Percentiles rank a stretch among this genome's conserved stretches.
Conservation (phyloP, 2,888 invertebrate genomes). For the Habroteleia sp. region DNA sequence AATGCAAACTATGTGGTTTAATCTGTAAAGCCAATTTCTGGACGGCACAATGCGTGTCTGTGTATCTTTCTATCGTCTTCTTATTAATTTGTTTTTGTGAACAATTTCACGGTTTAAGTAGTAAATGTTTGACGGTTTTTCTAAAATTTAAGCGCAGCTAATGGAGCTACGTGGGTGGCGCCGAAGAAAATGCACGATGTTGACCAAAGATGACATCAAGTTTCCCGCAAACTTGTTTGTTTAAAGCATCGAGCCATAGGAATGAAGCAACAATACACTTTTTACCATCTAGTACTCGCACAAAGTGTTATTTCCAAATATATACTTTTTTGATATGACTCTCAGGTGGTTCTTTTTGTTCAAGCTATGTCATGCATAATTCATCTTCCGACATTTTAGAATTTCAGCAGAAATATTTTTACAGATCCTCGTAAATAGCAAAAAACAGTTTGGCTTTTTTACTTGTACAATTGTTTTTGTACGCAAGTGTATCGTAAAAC, state of each 20-base stretch:
- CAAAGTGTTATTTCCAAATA: too few relatives aligned
- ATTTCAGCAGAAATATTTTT: too few relatives aligned
- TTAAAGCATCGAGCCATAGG: too few relatives aligned
- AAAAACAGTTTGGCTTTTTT: too few relatives aligned
- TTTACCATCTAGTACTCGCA: neutral
- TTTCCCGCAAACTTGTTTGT: slow-evolving; percentile 1
- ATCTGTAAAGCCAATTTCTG: neutral
- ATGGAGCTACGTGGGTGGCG: slow-evolving; percentile 18
- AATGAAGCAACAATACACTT: too few relatives aligned
- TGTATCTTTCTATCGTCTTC: slow-evolving; percentile 1
- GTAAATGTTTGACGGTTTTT: slow-evolving; percentile 22
- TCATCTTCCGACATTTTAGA: too few relatives aligned
- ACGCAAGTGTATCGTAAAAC: too few relatives aligned
- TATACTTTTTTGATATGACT: too few relatives aligned
- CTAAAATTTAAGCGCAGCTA: neutral
- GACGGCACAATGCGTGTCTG: neutral
- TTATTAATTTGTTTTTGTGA: slow-evolving; percentile 19
- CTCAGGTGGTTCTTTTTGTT: too few relatives aligned
- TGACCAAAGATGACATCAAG: slow-evolving; percentile 4
- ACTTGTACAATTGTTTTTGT: too few relatives aligned
- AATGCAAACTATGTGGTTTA: neutral
- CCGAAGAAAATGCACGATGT: slow-evolving; percentile 7
- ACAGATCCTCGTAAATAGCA: too few relatives aligned
- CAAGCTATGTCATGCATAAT: too few relatives aligned
- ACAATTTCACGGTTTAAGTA: slow-evolving; percentile 21